Evolutionary conservation across 2,888 invertebrate species (phyloP), one percentile per base, ranked within the genome.

Genomic region (Odontocolon sp.): DNA sequence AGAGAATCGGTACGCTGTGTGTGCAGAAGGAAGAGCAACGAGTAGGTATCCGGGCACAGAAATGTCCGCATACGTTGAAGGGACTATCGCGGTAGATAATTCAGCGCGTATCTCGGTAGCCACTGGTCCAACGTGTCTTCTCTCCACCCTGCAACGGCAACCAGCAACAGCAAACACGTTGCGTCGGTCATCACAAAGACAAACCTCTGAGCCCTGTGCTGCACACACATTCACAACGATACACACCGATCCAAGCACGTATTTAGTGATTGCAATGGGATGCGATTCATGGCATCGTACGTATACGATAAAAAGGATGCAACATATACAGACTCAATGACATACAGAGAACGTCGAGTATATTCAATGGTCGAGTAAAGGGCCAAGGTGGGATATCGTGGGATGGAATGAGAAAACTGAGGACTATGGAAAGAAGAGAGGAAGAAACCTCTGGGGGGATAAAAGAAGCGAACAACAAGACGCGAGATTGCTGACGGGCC

Each of bases 91-190:
- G 82, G 86, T 84, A 85, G 89, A 89, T 90, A 89, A 90, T 89
- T 89, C 88, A 88, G 83, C 87, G 90, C 89, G 90, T 90, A 90
- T 89, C 88, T 86, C 89, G 85, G 90, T 89, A 90, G 90, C 89
- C 81, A 85, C 79, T 84, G 72, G 63, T 42, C 11, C 16, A 31
- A 28, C 52, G 31, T 82, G 85, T 84, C 83, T 82, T 84, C 70
- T 38, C 54, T 66, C 61, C 61, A 33, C 38, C 54, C 72, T 45
- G 28, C 40, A 40, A 38, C 54, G 31, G 40, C 56, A n/a, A n/a
- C n/a, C n/a, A 50, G 40, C 73, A 69, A 23, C 63, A 54, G 42
- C 64, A 28, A 23, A 84, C 86, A 83, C 84, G 80, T 86, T 83
- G 86, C 82, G 84, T 87, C 88, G 88, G 88, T 86, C 87, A 87